These are phyloP conservation scores for Paradoxurus hermaphroditus DNA, from an alignment of 2,113 vertebrate genomes.

Conservation along the genomic window DNA sequence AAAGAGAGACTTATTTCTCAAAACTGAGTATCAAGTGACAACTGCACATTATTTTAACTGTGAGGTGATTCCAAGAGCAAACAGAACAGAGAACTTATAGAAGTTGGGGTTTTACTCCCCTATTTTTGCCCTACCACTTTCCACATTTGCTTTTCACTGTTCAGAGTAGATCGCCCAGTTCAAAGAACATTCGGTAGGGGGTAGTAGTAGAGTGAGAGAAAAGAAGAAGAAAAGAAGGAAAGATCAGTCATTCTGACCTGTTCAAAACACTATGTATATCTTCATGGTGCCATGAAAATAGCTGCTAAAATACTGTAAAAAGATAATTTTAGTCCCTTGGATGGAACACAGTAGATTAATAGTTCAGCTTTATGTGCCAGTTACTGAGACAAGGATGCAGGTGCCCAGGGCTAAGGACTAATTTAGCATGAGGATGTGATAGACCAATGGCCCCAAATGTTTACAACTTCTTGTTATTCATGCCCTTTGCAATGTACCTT, in stretches of 20 bases:
- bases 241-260: not conserved
- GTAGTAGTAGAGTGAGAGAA: not conserved
- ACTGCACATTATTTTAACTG: not conserved
- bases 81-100: not conserved
- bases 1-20: not conserved
- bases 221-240: not conserved
- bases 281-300: not conserved
- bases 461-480: not conserved
- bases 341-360: not conserved
- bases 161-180: not conserved
- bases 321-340: not conserved
- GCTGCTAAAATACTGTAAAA: not conserved
- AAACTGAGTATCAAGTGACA: not conserved
- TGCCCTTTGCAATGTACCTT: not conserved
- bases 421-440: not conserved
- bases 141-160: not conserved
- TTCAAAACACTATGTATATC: not conserved
- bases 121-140: not conserved
- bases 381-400: not conserved
- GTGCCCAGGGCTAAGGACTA: not conserved
- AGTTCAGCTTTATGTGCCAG: not conserved
- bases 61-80: conserved; percentile 7
- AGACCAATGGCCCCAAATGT: not conserved
- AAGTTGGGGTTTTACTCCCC: not conserved
- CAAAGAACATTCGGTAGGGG: not conserved